phyloP scores from a whole-genome alignment of 2,113 vertebrate genomes.

The Corvus moneduloides region DNA sequence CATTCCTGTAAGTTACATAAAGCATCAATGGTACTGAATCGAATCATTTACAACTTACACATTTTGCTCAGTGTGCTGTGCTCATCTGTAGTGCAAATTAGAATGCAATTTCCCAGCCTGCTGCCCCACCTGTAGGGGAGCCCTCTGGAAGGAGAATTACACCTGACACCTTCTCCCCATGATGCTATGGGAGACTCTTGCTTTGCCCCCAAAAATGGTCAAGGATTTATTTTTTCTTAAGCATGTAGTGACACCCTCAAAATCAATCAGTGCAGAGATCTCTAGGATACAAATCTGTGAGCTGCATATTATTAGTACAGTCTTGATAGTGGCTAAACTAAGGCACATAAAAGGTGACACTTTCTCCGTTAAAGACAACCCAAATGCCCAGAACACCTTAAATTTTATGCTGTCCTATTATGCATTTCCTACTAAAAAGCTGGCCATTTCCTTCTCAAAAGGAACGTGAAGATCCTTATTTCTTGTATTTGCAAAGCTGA shows the following conservation, averaged over 20 bases:
- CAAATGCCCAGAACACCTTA: neutral
- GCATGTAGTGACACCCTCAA: conserved; percentile 27
- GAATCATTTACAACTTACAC: conserved; percentile 77
- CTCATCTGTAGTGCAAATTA: conserved; percentile 81
- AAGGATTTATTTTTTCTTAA: neutral
- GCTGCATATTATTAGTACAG: neutral
- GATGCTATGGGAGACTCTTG: conserved; percentile 34
- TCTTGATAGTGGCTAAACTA: neutral
- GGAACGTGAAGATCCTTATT: neutral
- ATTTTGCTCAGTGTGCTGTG: conserved; percentile 60
- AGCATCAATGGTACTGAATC: conserved; percentile 64
- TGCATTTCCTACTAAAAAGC: neutral
- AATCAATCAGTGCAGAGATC: conserved; percentile 59
- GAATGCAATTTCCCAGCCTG: conserved; percentile 92
- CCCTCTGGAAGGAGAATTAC: conserved; percentile 74
- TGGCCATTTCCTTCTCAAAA: neutral
- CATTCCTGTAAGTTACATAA: conserved; percentile 25
- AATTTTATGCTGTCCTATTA: neutral
- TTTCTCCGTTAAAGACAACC: neutral
- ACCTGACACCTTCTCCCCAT: conserved; percentile 35
- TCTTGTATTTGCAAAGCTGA: neutral
- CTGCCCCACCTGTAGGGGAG: conserved; percentile 87
- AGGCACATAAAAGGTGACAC: neutral
- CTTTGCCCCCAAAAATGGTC: neutral
- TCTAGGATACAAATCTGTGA: conserved; percentile 7